These are phyloP conservation scores for Crocallis elinguaria DNA, from an alignment of 2,888 invertebrate species.

Conservation along the genomic window DNA sequence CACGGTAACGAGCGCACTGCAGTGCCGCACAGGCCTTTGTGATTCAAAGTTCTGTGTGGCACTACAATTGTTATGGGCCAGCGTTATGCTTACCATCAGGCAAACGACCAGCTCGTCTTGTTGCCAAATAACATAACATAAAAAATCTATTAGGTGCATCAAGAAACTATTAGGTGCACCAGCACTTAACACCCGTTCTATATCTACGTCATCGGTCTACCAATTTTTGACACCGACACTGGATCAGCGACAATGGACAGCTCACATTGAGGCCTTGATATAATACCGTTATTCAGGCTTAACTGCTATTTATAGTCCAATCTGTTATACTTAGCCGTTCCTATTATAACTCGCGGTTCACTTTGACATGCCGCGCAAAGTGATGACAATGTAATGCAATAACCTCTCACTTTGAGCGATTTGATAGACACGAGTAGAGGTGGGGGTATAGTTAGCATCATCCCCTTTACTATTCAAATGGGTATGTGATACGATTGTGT, in stretches of 20 bases:
- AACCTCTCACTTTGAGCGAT: slow-evolving; percentile 21
- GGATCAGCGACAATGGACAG: not conserved
- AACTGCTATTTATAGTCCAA: slow-evolving; percentile 11
- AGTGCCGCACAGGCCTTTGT: too few relatives aligned
- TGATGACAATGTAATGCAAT: slow-evolving; percentile 25
- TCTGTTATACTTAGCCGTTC: slow-evolving; percentile 11
- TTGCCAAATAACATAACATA: too few relatives aligned
- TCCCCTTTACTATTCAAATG: slow-evolving; percentile 3
- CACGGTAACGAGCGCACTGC: too few relatives aligned
- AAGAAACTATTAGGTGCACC: too few relatives aligned
- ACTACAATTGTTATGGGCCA: too few relatives aligned
- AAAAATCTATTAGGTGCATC: too few relatives aligned
- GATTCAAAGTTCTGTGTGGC: too few relatives aligned
- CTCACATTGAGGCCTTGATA: not conserved
- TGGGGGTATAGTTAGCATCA: slow-evolving; percentile 4
- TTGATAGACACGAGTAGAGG: slow-evolving; percentile 7
- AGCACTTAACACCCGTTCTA: too few relatives aligned
- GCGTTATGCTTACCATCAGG: too few relatives aligned
- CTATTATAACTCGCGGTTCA: slow-evolving; percentile 10
- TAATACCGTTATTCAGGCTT: not conserved
- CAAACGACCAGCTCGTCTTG: too few relatives aligned
- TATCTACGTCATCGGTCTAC: too few relatives aligned
- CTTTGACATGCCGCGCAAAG: slow-evolving; percentile 13
- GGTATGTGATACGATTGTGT: slow-evolving; percentile 10
- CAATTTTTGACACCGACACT: too few relatives aligned